These are phyloP conservation scores for Tonatia bakeri DNA, from an alignment of 2,113 vertebrate genomes.

Conservation along the genomic window DNA sequence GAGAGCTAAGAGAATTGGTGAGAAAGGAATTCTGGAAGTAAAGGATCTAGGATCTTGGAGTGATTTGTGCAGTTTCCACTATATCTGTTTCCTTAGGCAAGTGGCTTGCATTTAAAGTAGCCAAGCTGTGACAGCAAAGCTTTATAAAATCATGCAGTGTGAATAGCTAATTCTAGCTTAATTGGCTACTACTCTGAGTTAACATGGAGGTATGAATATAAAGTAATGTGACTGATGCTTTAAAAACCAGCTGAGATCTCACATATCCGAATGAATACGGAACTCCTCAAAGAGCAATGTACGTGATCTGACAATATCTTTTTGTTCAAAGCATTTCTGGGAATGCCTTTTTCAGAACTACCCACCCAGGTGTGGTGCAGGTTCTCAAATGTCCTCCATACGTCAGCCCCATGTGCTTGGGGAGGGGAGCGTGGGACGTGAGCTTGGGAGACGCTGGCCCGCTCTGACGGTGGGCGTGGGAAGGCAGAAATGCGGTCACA, in stretches of 20 bases:
- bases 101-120: slow-evolving; percentile 41
- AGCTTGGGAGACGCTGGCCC: background rate
- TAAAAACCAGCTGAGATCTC: background rate
- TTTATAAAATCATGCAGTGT: slow-evolving; percentile 54
- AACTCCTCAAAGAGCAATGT: background rate
- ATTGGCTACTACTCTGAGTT: slow-evolving; percentile 64
- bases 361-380: background rate
- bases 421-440: rapidly evolving
- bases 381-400: background rate
- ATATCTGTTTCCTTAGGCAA: slow-evolving; percentile 14
- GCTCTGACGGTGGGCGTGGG: rapidly evolving
- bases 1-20: background rate
- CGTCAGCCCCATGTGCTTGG: background rate
- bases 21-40: background rate
- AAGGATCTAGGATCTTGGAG: background rate
- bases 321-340: background rate
- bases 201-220: slow-evolving; percentile 29
- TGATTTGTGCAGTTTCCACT: background rate
- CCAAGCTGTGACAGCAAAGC: background rate
- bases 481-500: rapidly evolving
- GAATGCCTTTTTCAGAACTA: background rate
- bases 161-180: slow-evolving; percentile 53
- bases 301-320: background rate
- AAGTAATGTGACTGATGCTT: background rate
- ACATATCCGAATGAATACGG: background rate